Base-by-base conservation (phyloP, 92 coral and sea anemone species). In the Palythoa heliodiscus region DNA sequence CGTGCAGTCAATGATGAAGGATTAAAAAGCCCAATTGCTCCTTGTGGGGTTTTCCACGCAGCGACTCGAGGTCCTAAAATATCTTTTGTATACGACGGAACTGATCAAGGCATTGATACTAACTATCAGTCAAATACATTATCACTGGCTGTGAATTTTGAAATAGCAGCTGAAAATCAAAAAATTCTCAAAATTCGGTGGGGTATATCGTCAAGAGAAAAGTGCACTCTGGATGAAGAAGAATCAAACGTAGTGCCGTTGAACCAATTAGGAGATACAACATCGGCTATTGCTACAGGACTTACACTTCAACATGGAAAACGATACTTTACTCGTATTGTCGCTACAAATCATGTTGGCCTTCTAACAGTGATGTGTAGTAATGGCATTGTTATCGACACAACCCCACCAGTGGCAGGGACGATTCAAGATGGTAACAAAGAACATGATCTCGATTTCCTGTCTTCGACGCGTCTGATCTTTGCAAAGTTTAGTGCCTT, bases 291-390 rank as follows among this genome's bases (percentile, higher is more conserved):
- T 78, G 92, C 88, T 8, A 94, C 99, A 23, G 93, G 93, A 3
- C 71, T 94, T n/a, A 73, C 86, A 25, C 83, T 96, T 20, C 86
- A 53, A 19, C 95, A 91, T 43, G 98, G 97, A 2, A 72, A 82
- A 16, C 92, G 88, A 69, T 96, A 96, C 76, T 94, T 89, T 83
- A 88, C 96, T 39, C 93, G 98, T 47, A 91, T 96, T 20, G 87
- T 87, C 70, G 89, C 90, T 35, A 89, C 91, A 77, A 93, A 96
- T 75, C 86, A 78, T 19, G n/a, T 94, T 81, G 98, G 98, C 19
- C 78, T 96, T 48, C 85, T 91, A 57, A 90, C 96, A 37, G 91
- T 96, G 0, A 93, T 95, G 94, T 96, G 98, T 39, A 94, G 98
- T 70, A 86, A 96, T 87, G 98, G 98, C 24, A 75, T 96, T 57